phyloP scores from a whole-genome alignment of 2,113 vertebrate genomes.

The Macquaria ambigua region DNA sequence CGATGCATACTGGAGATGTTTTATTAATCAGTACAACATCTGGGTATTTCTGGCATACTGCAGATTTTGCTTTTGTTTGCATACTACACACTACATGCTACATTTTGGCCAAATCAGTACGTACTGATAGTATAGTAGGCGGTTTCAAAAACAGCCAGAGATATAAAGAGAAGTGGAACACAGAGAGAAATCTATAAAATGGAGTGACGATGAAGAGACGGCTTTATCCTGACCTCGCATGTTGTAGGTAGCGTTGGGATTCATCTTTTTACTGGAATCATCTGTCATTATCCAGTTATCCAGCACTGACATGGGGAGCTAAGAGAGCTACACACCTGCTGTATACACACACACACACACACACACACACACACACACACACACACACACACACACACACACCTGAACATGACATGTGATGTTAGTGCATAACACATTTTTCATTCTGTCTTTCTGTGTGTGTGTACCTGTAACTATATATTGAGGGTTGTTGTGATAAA shows the following conservation, averaged over 20 bases:
- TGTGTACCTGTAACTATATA: neutral
- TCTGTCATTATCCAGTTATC: constrained; percentile 38
- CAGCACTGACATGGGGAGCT: neutral
- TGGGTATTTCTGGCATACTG: no score
- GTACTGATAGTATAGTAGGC: no score
- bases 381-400: constrained; percentile 30
- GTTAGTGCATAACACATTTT: neutral
- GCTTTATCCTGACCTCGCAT: constrained; percentile 3
- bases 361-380: neutral
- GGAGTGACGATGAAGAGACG: neutral
- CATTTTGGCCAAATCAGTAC: no score
- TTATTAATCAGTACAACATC: no score
- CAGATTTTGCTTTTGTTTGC: no score
- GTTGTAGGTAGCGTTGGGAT: neutral
- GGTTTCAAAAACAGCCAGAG: no score
- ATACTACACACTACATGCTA: no score
- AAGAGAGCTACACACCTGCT: constrained; percentile 15
- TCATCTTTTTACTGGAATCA: constrained; percentile 15
- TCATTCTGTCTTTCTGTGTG: constrained; percentile 9
- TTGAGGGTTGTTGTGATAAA: constrained; percentile 27
- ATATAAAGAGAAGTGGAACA: neutral
- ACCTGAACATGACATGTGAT: neutral
- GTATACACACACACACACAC: neutral
- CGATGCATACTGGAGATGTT: no score
- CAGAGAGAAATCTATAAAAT: neutral